These are phyloP conservation scores for Notolabrus celidotus DNA, from an alignment of 2,797 vertebrate genomes.

Conservation along the genomic window DNA sequence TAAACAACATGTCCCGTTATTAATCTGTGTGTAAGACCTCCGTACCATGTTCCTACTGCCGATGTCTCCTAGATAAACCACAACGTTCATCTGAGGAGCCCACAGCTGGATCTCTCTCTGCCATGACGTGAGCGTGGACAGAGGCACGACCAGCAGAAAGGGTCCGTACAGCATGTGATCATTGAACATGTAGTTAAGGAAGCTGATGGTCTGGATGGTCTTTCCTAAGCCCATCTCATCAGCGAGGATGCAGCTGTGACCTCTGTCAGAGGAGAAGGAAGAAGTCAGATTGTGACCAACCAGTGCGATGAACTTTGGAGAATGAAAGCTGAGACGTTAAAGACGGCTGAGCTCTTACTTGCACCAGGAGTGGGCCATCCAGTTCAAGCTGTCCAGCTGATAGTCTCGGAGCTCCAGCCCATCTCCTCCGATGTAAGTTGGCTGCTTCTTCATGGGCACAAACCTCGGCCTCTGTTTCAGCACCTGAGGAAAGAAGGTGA, in stretches of 20 bases:
- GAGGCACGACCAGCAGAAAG: constrained; percentile 94
- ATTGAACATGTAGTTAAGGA: constrained; percentile 94
- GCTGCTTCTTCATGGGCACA: constrained; percentile 95
- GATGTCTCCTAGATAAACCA: constrained; percentile 97
- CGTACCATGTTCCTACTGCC: constrained; percentile 96
- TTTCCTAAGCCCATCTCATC: constrained; percentile 99
- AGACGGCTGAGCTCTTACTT: constrained; percentile 87
- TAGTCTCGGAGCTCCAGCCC: constrained; percentile 96
- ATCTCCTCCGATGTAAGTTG: constrained; percentile 92
- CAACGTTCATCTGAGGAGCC: constrained; percentile 96
- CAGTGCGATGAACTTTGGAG: not conserved
- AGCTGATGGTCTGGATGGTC: constrained; percentile 98
- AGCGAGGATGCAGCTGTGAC: constrained; percentile 97
- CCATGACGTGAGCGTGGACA: constrained; percentile 96
- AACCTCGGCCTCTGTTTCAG: constrained; percentile 97
- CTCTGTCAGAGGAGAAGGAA: constrained; percentile 74
- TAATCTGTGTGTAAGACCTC: constrained; percentile 32
- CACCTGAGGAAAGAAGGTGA: constrained; percentile 80
- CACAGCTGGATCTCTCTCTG: constrained; percentile 96
- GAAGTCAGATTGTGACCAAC: not conserved
- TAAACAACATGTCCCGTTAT: too few relatives aligned
- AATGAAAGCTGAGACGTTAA: not conserved
- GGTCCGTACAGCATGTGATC: constrained; percentile 96
- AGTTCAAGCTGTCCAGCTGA: constrained; percentile 96
- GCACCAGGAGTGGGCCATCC: constrained; percentile 99